Conservation (phyloP, 2,797 vertebrate species). For the Myoxocephalus aenaeus region DNA sequence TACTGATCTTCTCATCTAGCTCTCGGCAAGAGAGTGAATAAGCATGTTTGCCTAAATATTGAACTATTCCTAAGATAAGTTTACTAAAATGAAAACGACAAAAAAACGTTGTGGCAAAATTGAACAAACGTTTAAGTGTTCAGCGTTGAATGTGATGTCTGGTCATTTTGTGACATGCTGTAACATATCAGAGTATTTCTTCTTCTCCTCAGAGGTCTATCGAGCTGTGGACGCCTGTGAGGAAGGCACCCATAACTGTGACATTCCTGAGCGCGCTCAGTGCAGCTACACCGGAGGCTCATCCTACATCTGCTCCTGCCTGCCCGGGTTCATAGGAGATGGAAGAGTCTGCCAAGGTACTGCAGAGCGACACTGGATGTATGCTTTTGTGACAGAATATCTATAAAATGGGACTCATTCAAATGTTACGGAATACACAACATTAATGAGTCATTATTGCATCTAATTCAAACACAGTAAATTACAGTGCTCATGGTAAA, state of each 20-base stretch:
- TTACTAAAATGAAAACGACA: background rate
- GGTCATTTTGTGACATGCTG: background rate
- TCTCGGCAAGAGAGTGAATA: background rate
- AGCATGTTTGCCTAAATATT: background rate
- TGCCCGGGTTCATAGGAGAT: constrained; percentile 90
- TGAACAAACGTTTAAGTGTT: background rate
- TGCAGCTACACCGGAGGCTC: constrained; percentile 90
- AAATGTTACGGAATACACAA: background rate
- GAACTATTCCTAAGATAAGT: background rate
- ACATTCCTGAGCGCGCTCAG: constrained; percentile 89
- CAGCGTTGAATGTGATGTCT: background rate
- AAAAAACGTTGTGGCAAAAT: background rate
- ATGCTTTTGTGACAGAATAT: background rate
- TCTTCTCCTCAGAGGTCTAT: constrained; percentile 72
- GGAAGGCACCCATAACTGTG: constrained; percentile 89
- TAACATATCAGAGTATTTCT: background rate
- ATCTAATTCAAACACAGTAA: background rate
- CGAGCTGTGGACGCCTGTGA: constrained; percentile 87
- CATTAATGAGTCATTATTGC: background rate
- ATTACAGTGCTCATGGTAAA: background rate
- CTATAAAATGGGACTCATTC: background rate
- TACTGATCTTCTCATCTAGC: background rate
- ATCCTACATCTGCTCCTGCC: constrained; percentile 89
- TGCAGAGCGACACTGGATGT: background rate
- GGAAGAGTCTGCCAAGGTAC: constrained; percentile 90